Conservation (phyloP, 1,140 invertebrate genomes). For the Drosophila kepulauana region DNA sequence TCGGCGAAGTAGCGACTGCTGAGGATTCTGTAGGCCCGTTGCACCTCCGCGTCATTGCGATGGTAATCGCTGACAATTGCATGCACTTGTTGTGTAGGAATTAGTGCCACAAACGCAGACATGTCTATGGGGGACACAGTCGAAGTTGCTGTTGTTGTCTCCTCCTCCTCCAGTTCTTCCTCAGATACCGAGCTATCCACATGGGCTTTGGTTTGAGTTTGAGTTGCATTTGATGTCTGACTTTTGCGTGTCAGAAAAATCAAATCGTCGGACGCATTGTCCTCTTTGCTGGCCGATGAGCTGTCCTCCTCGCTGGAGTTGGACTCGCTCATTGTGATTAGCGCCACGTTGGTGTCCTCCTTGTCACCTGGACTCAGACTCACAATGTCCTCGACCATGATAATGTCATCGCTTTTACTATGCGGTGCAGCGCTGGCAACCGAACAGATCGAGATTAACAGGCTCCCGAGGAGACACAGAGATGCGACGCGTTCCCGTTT, state of each 20-base stretch:
- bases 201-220: slow-evolving; percentile 9
- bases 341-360: slow-evolving; percentile 35
- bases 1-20: slow-evolving; percentile 54
- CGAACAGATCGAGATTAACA: slow-evolving; percentile 11
- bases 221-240: slow-evolving; percentile 1
- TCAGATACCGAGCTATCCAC: slow-evolving; percentile 32
- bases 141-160: neutral
- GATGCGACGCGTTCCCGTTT: slow-evolving; percentile 17
- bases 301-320: slow-evolving; percentile 46
- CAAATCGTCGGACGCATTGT: slow-evolving; percentile 64
- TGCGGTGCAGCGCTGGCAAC: neutral
- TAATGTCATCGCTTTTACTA: neutral
- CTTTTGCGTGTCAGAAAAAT: slow-evolving; percentile 59
- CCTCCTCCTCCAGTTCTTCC: slow-evolving; percentile 19
- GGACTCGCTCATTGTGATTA: slow-evolving; percentile 49
- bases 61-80: slow-evolving; percentile 68
- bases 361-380: slow-evolving; percentile 16
- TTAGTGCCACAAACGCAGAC: slow-evolving; percentile 68
- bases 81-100: slow-evolving; percentile 63
- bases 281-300: slow-evolving; percentile 28
- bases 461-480: neutral
- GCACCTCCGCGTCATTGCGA: slow-evolving; percentile 73
- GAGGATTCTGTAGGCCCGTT: slow-evolving; percentile 66
- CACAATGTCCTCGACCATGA: slow-evolving; percentile 42
- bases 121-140: slow-evolving; percentile 57